These are phyloP conservation scores for Somateria mollissima DNA, from an alignment of 2,797 vertebrate species.

Conservation along the genomic window DNA sequence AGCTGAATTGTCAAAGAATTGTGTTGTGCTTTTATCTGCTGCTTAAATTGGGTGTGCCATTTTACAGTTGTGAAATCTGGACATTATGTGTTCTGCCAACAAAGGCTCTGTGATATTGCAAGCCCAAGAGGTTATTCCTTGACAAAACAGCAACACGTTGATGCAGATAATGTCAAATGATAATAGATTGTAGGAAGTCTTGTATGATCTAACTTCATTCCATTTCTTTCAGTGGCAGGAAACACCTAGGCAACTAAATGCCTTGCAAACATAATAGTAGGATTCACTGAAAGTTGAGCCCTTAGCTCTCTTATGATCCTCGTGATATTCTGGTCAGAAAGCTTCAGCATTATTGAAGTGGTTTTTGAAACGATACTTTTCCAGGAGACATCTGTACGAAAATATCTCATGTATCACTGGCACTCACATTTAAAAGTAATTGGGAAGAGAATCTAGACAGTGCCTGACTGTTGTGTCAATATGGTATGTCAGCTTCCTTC, in stretches of 20 bases:
- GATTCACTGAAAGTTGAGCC: not conserved
- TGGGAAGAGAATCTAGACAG: not conserved
- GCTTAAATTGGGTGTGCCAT: not conserved
- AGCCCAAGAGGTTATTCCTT: not conserved
- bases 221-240: not conserved
- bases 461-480: fast-evolving
- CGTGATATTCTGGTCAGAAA: not conserved
- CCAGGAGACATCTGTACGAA: not conserved
- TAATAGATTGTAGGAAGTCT: not conserved
- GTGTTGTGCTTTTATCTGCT: not conserved
- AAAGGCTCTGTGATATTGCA: not conserved
- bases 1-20: not conserved
- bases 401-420: not conserved
- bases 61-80: not conserved
- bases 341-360: not conserved
- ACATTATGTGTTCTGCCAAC: not conserved
- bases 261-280: not conserved
- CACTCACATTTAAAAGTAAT: not conserved
- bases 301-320: not conserved
- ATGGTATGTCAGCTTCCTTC: not conserved
- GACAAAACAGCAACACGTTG: not conserved
- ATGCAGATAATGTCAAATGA: not conserved
- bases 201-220: not conserved
- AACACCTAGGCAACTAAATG: not conserved
- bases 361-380: not conserved